Conservation (phyloP, 2,797 vertebrate species). For the Clarias platycephalus region DNA sequence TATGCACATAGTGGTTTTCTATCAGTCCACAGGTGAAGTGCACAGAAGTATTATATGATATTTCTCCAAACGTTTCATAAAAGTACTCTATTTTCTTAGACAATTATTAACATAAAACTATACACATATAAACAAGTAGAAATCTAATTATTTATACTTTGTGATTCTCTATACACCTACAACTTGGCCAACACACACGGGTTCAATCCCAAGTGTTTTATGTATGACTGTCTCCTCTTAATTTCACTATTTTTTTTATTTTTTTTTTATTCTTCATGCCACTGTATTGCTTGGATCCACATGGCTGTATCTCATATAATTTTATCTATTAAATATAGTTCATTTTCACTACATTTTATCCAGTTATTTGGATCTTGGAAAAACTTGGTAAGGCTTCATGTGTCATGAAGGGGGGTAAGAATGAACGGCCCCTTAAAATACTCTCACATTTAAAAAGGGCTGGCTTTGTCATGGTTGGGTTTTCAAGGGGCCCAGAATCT, state of each 20-base stretch:
- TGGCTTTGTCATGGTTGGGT: too few species aligned
- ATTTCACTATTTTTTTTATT: background rate
- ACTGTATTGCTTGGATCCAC: background rate
- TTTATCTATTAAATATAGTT: too few species aligned
- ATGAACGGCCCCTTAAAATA: too few species aligned
- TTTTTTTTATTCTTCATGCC: too few species aligned
- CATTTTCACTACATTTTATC: too few species aligned
- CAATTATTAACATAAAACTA: background rate
- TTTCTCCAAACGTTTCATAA: background rate
- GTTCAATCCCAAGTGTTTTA: background rate
- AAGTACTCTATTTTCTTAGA: background rate
- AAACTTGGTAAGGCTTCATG: background rate
- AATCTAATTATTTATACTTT: background rate
- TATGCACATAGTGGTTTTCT: background rate
- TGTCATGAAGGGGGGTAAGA: too few species aligned
- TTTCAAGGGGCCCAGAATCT: too few species aligned
- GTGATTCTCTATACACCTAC: background rate
- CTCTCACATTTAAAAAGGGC: too few species aligned
- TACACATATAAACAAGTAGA: background rate
- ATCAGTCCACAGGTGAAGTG: background rate
- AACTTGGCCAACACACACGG: background rate
- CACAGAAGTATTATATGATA: background rate
- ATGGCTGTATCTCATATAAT: too few species aligned
- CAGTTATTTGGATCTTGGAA: background rate
- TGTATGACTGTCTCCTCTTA: background rate